phyloP scores from a whole-genome alignment of 2,888 invertebrate species.

The Drosophila villosipedis region DNA sequence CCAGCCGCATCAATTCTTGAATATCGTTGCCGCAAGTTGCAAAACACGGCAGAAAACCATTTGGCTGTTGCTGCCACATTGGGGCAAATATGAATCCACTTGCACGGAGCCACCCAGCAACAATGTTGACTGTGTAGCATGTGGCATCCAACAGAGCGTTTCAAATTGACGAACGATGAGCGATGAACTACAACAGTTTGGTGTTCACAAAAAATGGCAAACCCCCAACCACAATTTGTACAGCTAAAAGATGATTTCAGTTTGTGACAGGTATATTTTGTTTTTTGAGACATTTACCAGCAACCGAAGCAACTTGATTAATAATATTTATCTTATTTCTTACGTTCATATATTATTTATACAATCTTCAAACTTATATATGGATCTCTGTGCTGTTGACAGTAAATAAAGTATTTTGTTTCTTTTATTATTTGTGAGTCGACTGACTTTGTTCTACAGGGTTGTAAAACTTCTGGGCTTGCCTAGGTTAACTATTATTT shows the following conservation, averaged over 20 bases:
- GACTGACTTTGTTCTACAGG: neutral
- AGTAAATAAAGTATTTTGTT: neutral
- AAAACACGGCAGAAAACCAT: conserved; percentile 15
- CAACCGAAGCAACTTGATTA: neutral
- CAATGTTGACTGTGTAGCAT: conserved; percentile 14
- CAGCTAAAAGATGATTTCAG: neutral
- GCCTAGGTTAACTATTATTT: neutral
- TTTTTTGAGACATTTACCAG: neutral
- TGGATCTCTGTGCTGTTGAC: neutral
- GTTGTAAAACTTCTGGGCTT: neutral
- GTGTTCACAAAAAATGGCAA: neutral
- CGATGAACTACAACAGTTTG: conserved; percentile 21
- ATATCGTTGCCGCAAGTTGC: conserved; percentile 38
- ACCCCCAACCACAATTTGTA: neutral
- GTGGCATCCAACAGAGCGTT: conserved; percentile 30
- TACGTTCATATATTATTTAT: neutral
- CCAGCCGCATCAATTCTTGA: conserved; percentile 55
- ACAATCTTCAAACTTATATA: neutral
- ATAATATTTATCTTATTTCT: neutral
- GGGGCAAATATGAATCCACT: conserved; percentile 10
- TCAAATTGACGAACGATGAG: conserved; percentile 2
- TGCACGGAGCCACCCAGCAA: neutral
- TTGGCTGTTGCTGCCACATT: conserved; percentile 22
- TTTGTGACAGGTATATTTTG: neutral
- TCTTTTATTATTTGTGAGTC: neutral